Conservation (phyloP, 2,888 invertebrate genomes). For the Conomelus anceps region DNA sequence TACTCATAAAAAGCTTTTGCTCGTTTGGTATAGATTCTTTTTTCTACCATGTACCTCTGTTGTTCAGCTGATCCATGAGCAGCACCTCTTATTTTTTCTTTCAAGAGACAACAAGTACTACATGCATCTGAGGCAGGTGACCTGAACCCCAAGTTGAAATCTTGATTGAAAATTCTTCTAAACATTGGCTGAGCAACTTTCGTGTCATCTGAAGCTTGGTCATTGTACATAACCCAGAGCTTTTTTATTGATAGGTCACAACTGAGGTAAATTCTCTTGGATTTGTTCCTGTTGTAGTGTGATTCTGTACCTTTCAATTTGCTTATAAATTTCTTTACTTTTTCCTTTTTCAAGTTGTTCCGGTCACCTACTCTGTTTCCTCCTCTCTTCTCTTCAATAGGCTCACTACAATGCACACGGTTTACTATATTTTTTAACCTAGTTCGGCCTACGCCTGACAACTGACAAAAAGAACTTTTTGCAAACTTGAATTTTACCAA, state of each 20-base stretch:
- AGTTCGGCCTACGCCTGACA: slow-evolving; percentile 9
- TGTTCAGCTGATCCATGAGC: neutral
- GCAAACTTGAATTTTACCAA: slow-evolving; percentile 17
- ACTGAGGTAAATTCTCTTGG: neutral
- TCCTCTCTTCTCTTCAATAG: neutral
- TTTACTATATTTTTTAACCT: neutral
- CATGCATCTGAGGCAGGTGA: slow-evolving; percentile 7
- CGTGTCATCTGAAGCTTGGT: neutral
- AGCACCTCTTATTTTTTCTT: neutral
- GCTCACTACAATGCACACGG: neutral
- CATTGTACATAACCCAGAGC: neutral
- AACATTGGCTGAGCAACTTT: neutral
- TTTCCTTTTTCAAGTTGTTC: neutral
- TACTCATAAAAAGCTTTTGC: slow-evolving; percentile 13
- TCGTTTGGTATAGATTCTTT: neutral
- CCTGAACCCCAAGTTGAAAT: neutral
- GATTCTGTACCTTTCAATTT: neutral
- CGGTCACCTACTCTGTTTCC: neutral
- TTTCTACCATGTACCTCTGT: neutral
- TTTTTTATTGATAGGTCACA: neutral
- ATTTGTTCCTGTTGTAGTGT: neutral
- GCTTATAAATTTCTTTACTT: neutral
- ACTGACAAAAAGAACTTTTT: slow-evolving; percentile 16
- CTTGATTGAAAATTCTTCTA: neutral
- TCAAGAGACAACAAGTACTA: neutral